Percentiles rank a stretch among this genome's conserved stretches.
These are phyloP conservation scores for Coelopa pilipes DNA, from an alignment of 2,888 invertebrate genomes.

Conservation along the genomic window DNA sequence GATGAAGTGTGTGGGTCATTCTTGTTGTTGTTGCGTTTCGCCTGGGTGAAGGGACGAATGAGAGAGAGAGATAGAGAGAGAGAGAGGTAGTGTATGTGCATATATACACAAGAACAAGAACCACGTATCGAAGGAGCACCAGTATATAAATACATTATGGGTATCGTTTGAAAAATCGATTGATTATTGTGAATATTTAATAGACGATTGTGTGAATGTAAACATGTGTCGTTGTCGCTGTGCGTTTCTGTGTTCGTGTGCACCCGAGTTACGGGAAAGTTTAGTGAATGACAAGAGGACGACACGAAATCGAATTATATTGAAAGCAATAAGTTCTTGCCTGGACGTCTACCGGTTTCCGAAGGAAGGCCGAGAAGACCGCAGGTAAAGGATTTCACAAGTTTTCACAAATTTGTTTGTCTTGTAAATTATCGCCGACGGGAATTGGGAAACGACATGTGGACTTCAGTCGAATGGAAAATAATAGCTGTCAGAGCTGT, in stretches of 20 bases:
- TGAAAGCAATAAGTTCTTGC: neutral
- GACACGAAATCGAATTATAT: neutral
- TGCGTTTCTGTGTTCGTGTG: neutral
- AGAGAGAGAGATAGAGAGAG: too few species aligned
- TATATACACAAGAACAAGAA: neutral
- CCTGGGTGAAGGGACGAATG: too few species aligned
- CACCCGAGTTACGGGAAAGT: neutral
- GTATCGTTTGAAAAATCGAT: constrained; percentile 17
- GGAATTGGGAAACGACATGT: too few species aligned
- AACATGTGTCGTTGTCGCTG: neutral
- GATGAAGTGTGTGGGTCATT: neutral
- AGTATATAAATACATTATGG: neutral
- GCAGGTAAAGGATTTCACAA: too few species aligned
- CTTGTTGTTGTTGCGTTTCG: neutral
- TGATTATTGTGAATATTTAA: constrained; percentile 13
- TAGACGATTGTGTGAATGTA: neutral
- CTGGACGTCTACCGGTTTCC: too few species aligned
- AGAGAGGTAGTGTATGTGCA: neutral
- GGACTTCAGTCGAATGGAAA: too few species aligned
- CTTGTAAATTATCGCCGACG: too few species aligned
- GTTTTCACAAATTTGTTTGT: too few species aligned
- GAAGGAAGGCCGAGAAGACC: too few species aligned
- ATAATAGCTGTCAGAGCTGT: too few species aligned
- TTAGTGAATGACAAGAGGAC: neutral
- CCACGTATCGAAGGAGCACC: neutral